These are phyloP conservation scores for Fragum whitleyi DNA, from an alignment of 2,888 invertebrate genomes.

Conservation along the genomic window DNA sequence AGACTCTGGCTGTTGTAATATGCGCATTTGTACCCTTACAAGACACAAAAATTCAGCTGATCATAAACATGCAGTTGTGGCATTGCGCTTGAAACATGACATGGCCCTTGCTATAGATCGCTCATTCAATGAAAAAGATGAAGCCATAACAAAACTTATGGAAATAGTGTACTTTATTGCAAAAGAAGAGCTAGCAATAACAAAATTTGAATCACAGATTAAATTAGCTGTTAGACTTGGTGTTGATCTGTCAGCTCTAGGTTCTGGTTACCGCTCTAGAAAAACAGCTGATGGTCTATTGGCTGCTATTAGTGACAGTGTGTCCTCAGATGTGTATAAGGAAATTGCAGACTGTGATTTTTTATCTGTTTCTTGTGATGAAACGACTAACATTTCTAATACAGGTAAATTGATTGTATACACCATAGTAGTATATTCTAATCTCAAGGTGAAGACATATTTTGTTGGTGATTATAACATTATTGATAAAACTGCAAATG, in stretches of 20 bases:
- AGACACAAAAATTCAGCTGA: conserved; percentile 7
- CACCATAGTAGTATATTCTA: conserved; percentile 7
- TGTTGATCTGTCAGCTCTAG: conserved; percentile 16
- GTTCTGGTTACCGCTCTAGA: conserved; percentile 20
- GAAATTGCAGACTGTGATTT: conserved; percentile 32
- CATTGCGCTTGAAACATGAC: neutral
- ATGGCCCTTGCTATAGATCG: conserved; percentile 16
- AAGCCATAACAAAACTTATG: conserved; percentile 17
- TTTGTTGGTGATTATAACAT: conserved; percentile 26
- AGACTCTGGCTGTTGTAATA: conserved; percentile 22
- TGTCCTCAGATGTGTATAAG: conserved; percentile 6
- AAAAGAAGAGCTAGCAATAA: conserved; percentile 15
- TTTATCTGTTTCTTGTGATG: conserved; percentile 30
- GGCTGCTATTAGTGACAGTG: conserved; percentile 14
- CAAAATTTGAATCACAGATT: conserved; percentile 29
- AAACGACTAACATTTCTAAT: conserved; percentile 27
- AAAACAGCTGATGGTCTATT: conserved; percentile 23
- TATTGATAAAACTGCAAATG: conserved; percentile 33
- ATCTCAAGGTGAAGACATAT: conserved; percentile 10
- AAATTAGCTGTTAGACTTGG: conserved; percentile 9
- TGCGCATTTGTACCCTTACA: neutral
- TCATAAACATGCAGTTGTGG: neutral
- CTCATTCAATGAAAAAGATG: conserved; percentile 17
- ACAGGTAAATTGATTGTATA: conserved; percentile 23
- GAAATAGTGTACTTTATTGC: conserved; percentile 12